Base-by-base conservation (phyloP, 2,797 vertebrate genomes). In the Ctenopoma multispine region DNA sequence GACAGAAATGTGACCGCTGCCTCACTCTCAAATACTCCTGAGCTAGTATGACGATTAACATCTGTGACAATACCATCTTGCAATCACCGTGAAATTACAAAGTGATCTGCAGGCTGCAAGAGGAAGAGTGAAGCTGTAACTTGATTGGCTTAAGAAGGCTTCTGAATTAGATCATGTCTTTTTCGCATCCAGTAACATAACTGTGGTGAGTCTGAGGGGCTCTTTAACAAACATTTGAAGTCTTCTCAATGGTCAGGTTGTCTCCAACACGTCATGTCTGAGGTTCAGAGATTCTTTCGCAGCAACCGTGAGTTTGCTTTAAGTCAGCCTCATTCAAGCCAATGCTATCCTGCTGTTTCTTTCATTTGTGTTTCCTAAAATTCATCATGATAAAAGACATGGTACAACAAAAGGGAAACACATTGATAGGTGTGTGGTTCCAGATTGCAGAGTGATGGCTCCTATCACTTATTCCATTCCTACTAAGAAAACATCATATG, bases 111-210 rank as follows among this genome's bases (percentile, higher is more conserved):
- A 80, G 86, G 70, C 75, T 69, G 62, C 59, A 3, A 47, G 1
- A 63, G 12, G 24, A 76, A 50, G 72, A 58, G 49, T 59, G 40
- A 57, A 68, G 63, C 69, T 73, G 72, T 79, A 78, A 86, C 79
- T 61, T 68, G 89, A 78, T 54, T 44, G 60, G 70, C 36, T 71
- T 24, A 44, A 84, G 49, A 80, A 77, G 54, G 85, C 85, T 89
- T 54, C 11, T 64, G 81, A 69, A 68, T 92, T 91, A 91, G 88
- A 78, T 91, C 86, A 93, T 78, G 87, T 91, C 89, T 87, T 88
- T 29, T 7, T 17, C 80, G 76, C 68, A 80, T 87, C 88, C 89
- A 89, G 81, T 79, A 77, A 54, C 89, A 90, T 87, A 81, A 72
- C 82, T 90, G 88, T 70, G 90, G 90, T 46, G 75, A 86, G 88